These are phyloP conservation scores for Sepiola atlantica DNA, from an alignment of 2,888 invertebrate genomes.

Conservation along the genomic window DNA sequence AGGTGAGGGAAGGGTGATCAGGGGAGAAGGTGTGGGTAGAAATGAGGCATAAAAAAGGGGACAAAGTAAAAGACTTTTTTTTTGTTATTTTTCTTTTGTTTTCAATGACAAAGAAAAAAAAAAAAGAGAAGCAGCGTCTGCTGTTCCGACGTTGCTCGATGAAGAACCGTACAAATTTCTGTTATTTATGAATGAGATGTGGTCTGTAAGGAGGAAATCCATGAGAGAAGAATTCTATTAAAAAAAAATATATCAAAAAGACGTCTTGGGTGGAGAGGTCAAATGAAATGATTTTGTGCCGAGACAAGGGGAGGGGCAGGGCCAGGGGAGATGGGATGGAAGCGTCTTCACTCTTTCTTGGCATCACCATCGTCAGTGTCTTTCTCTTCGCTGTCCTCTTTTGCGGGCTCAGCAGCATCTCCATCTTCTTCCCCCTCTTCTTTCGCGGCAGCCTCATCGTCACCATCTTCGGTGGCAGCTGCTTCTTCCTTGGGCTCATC, in stretches of 20 bases:
- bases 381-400: not conserved
- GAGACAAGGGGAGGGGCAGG: not conserved
- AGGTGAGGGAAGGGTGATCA: not conserved
- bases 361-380: not conserved
- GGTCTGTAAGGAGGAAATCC: slow-evolving; percentile 5
- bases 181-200: slow-evolving; percentile 32
- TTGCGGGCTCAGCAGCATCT: not conserved
- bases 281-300: too few species aligned
- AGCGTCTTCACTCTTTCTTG: not conserved
- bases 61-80: slow-evolving; percentile 32
- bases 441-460: not conserved
- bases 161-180: slow-evolving; percentile 15
- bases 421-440: not conserved
- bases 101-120: not conserved
- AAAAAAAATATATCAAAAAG: too few species aligned
- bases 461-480: not conserved
- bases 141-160: not conserved
- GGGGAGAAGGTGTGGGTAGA: not conserved
- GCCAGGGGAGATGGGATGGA: not conserved
- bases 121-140: not conserved
- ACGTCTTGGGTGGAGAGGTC: too few species aligned
- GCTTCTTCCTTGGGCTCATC: not conserved
- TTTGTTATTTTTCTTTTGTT: slow-evolving; percentile 24
- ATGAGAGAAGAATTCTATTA: not conserved
- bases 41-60: slow-evolving; percentile 32